These are phyloP conservation scores for Nomada ruficornis DNA, from an alignment of 2,888 invertebrate genomes.

Conservation along the genomic window DNA sequence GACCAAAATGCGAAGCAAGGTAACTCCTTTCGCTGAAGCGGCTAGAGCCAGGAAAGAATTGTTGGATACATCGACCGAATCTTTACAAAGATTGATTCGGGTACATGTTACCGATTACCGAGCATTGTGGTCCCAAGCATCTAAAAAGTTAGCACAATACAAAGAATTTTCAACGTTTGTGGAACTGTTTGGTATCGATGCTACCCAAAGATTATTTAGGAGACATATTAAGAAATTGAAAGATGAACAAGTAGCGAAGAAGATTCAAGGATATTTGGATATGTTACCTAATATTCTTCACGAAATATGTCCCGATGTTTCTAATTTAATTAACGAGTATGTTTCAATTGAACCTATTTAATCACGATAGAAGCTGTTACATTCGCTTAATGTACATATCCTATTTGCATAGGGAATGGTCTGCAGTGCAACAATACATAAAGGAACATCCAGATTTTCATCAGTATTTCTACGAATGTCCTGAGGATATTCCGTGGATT, in stretches of 20 bases:
- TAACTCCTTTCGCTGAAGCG: conserved; percentile 92
- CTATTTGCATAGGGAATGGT: conserved; percentile 91
- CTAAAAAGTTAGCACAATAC: conserved; percentile 93
- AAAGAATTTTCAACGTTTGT: conserved; percentile 96
- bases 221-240: conserved; percentile 92
- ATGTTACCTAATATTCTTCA: conserved; percentile 91
- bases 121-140: conserved; percentile 94
- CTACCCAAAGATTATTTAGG: conserved; percentile 91
- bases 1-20: conserved; percentile 91
- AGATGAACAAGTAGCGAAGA: conserved; percentile 91
- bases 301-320: conserved; percentile 91
- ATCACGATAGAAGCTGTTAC: not conserved
- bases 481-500: conserved; percentile 91
- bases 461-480: conserved; percentile 95
- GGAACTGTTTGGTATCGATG: conserved; percentile 95
- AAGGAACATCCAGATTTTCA: conserved; percentile 97
- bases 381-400: not conserved
- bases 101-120: conserved; percentile 93
- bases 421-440: conserved; percentile 93
- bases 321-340: conserved; percentile 82
- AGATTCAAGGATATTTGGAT: conserved; percentile 91
- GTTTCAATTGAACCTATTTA: conserved; percentile 46
- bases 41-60: conserved; percentile 94
- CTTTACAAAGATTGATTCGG: conserved; percentile 94
- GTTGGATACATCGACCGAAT: conserved; percentile 95